Conservation (phyloP, 2,888 invertebrate species). For the Villa cingulata region DNA sequence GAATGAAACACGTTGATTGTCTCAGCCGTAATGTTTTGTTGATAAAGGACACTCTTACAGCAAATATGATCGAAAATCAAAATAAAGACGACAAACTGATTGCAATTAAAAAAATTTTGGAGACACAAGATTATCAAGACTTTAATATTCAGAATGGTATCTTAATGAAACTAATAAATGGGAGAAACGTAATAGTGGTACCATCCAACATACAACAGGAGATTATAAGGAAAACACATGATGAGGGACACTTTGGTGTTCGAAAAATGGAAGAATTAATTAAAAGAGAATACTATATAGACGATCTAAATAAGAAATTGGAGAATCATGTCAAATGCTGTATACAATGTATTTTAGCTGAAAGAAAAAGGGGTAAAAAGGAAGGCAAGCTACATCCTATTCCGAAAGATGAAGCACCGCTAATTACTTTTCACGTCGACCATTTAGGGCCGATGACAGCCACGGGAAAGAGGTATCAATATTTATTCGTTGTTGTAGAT, state of each 20-base stretch:
- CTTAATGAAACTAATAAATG: no score
- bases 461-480: constrained; percentile 19
- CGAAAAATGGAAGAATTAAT: not conserved
- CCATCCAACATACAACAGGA: no score
- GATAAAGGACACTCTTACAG: no score
- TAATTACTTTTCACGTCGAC: constrained; percentile 12
- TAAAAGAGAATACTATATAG: not conserved
- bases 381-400: not conserved
- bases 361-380: not conserved
- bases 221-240: no score
- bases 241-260: not conserved
- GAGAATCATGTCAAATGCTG: not conserved
- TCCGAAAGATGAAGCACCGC: constrained; percentile 13
- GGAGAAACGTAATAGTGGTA: no score
- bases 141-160: no score
- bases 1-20: no score
- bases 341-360: not conserved
- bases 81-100: no score
- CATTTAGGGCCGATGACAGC: constrained; percentile 22
- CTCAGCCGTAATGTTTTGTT: no score
- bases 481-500: constrained; percentile 9
- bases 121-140: no score
- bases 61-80: no score
- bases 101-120: no score
- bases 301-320: not conserved